These are phyloP conservation scores for Prionchulus punctatus DNA, from an alignment of 2,888 invertebrate genomes.

Conservation along the genomic window DNA sequence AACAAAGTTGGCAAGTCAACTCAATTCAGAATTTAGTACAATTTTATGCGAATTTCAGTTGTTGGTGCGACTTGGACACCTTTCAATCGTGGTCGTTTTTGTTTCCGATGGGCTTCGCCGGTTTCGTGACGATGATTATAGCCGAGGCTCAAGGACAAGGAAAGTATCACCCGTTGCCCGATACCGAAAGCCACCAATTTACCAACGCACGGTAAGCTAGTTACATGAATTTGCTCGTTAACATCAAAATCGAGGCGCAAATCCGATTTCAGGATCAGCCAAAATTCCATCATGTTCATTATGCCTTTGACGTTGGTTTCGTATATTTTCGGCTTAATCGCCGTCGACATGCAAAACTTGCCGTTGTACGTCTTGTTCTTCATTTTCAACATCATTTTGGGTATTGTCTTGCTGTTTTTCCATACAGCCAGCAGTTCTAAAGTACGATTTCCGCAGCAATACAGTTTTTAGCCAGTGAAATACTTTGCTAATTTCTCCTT, in stretches of 20 bases:
- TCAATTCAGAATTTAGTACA: background rate
- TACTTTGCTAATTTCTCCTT: too few species aligned
- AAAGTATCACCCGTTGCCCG: conserved; percentile 5
- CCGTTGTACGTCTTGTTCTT: background rate
- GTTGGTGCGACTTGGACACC: conserved; percentile 5
- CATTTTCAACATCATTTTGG: background rate
- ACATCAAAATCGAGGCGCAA: background rate
- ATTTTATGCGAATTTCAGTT: conserved; percentile 1
- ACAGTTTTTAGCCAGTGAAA: too few species aligned
- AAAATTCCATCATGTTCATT: background rate
- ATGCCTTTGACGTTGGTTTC: background rate
- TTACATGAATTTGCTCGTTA: background rate
- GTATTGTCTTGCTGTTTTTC: background rate
- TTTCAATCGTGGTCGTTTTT: conserved; percentile 9
- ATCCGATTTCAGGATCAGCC: background rate
- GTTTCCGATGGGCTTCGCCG: conserved; percentile 6
- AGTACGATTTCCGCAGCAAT: too few species aligned
- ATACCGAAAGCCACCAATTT: background rate
- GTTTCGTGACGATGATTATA: background rate
- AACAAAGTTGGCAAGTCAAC: background rate
- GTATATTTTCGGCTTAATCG: background rate
- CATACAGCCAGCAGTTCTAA: background rate
- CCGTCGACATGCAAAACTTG: background rate
- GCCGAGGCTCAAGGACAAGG: conserved; percentile 8
- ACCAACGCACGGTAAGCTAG: background rate